Evolutionary conservation across 1,140 invertebrate genomes (phyloP).

Genomic region (Mylabris phalerata): DNA sequence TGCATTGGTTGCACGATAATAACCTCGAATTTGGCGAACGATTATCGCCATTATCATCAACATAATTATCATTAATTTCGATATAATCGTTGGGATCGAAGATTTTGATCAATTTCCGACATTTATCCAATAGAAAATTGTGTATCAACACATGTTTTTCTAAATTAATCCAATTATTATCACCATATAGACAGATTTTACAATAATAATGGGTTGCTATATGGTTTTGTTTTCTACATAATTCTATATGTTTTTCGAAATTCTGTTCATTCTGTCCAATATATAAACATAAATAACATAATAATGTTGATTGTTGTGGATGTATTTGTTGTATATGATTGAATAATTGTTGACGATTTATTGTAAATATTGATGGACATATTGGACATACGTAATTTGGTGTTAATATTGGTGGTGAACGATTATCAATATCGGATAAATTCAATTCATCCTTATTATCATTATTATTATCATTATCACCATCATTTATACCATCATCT

Average conservation of each 20-base stretch:
- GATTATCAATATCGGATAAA: neutral
- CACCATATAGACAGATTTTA: slow-evolving; percentile 53
- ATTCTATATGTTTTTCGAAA: slow-evolving; percentile 48
- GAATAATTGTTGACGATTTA: slow-evolving; percentile 47
- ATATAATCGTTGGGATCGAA: slow-evolving; percentile 49
- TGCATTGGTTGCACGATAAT: slow-evolving; percentile 37
- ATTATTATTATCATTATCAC: slow-evolving; percentile 37
- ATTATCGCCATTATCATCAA: slow-evolving; percentile 17
- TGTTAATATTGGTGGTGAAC: slow-evolving; percentile 20
- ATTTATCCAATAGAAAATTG: slow-evolving; percentile 44
- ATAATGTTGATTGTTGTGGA: slow-evolving; percentile 48
- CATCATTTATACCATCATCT: slow-evolving; percentile 28
- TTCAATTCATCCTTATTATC: no score
- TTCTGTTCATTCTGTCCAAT: slow-evolving; percentile 21
- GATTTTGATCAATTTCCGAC: slow-evolving; percentile 39
- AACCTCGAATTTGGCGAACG: slow-evolving; percentile 16
- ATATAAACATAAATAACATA: slow-evolving; percentile 53
- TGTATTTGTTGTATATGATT: slow-evolving; percentile 52
- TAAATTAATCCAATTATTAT: slow-evolving; percentile 51
- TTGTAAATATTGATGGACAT: slow-evolving; percentile 31
- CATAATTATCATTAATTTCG: slow-evolving; percentile 46
- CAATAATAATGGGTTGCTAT: slow-evolving; percentile 40
- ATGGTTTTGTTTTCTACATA: slow-evolving; percentile 42
- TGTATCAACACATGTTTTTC: slow-evolving; percentile 53
- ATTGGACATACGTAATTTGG: slow-evolving; percentile 32